Percentiles rank a stretch among this genome's conserved stretches.
These are phyloP conservation scores for Himantopus leucocephalus DNA, from an alignment of 2,113 vertebrate genomes.

Conservation along the genomic window DNA sequence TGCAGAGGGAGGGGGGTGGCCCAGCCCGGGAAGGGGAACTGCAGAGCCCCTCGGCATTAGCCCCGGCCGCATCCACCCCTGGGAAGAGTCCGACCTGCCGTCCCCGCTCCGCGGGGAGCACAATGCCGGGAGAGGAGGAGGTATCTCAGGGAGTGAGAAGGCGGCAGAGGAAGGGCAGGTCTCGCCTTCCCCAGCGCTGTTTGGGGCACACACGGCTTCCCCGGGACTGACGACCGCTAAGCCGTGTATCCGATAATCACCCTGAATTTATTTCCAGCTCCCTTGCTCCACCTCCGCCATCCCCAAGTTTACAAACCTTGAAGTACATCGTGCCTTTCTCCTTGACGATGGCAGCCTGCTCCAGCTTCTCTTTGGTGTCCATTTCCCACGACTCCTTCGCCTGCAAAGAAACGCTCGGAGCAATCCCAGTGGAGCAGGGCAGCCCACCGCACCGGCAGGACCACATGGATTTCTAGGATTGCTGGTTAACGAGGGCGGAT, in stretches of 20 bases:
- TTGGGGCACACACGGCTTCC: neutral
- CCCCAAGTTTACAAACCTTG: constrained; percentile 79
- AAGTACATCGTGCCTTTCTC: constrained; percentile 94
- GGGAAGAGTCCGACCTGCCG: neutral
- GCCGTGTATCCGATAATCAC: neutral
- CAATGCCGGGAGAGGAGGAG: neutral
- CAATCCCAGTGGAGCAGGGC: neutral
- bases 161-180: neutral
- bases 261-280: neutral
- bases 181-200: fast-evolving
- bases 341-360: constrained; percentile 83
- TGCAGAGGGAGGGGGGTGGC: neutral
- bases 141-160: neutral
- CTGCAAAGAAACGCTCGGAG: constrained; percentile 70
- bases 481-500: neutral
- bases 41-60: neutral
- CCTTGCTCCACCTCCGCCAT: neutral
- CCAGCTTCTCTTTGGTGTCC: constrained; percentile 92
- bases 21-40: neutral
- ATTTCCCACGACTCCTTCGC: constrained; percentile 98
- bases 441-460: neutral
- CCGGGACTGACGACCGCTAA: neutral
- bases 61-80: neutral
- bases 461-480: neutral
- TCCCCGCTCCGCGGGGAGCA: neutral